Evolutionary conservation across 2,797 vertebrate species (phyloP), one percentile per base, ranked within the genome.

Genomic region (Gobio occitaniae): DNA sequence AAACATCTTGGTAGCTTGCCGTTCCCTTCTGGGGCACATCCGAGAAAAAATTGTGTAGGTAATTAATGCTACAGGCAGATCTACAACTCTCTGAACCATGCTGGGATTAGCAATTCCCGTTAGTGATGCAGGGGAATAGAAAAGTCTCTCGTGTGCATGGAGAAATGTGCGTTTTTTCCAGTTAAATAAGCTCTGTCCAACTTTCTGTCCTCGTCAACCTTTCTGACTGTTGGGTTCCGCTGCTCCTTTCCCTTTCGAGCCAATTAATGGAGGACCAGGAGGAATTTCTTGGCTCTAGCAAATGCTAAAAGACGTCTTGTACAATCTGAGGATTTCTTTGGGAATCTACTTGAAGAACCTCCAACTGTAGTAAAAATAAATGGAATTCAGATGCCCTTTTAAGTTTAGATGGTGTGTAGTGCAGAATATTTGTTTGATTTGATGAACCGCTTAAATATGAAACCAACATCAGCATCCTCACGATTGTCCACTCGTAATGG

Each of bases 141-240:
- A 89, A 84, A 80, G 78, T 84, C 87, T 92, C 88, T 76, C 71
- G 87, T 83, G 75, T 59, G 84, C 47, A 59, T 72, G 74, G 80
- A 90, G 78, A 90, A 89, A 93, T 90, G 89, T 87, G 84, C 79
- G 82, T 87, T 48, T 84, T 81, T 93, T 88, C 84, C 80, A 89
- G 89, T 90, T 94, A 93, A 94, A 94, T 90, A 90, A 93, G 93
- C 89, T 91, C 89, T 90, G 91, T 92, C 90, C 87, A 90, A 93
- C 91, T 93, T 92, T 93, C 91, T 90, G 90, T 95, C 94, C 94
- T 94, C 91, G 90, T 94, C 94, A 94, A 91, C 93, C 93, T 93
- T 94, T 93, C 90, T 89, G 92, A 93, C 91, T 90, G 91, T 89
- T 83, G 88, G 90, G 87, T 93, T 93, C 88, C 90, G 84, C 63